These are phyloP conservation scores for Xanthostigma xanthostigma DNA, from an alignment of 2,888 invertebrate genomes.

Conservation along the genomic window DNA sequence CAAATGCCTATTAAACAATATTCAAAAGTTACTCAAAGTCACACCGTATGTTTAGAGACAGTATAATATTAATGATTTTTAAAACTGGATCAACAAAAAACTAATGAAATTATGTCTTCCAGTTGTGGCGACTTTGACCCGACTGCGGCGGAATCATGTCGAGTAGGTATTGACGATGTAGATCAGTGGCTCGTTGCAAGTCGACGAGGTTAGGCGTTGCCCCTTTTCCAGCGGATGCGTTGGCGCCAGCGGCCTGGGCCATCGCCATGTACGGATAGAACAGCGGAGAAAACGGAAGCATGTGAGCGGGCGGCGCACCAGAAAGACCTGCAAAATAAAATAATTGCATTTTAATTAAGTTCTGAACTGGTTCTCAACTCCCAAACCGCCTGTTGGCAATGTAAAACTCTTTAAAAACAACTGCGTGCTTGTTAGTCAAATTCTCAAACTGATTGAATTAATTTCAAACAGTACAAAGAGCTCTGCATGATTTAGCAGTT, in stretches of 20 bases:
- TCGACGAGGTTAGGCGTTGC: constrained; percentile 48
- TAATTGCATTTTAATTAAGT: constrained; percentile 3
- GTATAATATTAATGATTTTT: no score
- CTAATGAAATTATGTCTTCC: constrained; percentile 41
- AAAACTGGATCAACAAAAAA: no score
- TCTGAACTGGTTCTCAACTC: background rate
- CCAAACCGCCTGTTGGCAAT: constrained; percentile 1
- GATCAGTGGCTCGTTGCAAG: constrained; percentile 71
- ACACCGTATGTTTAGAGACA: no score
- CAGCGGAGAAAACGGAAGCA: constrained; percentile 78
- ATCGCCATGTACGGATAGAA: constrained; percentile 79
- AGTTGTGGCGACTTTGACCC: constrained; percentile 37
- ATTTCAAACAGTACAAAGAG: no score
- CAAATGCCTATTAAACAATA: no score
- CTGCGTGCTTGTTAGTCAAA: no score
- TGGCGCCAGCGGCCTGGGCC: constrained; percentile 49
- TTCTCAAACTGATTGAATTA: no score
- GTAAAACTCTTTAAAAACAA: no score
- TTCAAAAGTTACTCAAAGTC: no score
- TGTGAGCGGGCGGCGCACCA: constrained; percentile 57
- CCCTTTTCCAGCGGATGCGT: constrained; percentile 29
- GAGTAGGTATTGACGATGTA: constrained; percentile 88
- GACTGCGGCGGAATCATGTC: constrained; percentile 78
- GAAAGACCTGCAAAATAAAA: constrained; percentile 31
- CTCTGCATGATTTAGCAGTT: no score